phyloP scores from a whole-genome alignment of 2,888 invertebrate genomes.

The Adela reaumurella region DNA sequence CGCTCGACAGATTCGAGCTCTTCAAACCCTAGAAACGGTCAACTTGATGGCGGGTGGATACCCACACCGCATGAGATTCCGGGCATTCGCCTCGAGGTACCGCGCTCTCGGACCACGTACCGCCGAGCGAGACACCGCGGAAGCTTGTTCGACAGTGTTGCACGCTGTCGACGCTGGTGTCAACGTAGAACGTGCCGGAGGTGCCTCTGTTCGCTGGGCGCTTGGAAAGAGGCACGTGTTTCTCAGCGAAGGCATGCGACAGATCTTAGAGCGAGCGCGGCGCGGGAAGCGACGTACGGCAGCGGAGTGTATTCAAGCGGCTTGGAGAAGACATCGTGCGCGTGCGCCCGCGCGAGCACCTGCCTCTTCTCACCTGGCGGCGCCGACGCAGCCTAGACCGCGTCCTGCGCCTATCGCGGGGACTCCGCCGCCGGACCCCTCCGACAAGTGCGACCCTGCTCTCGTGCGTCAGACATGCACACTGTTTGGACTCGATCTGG shows the following conservation, averaged over 20 bases:
- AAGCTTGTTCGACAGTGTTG: conserved; percentile 70
- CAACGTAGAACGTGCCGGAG: conserved; percentile 73
- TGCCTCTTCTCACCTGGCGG: conserved; percentile 6
- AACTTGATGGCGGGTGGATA: conserved; percentile 94
- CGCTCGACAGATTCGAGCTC: conserved; percentile 82
- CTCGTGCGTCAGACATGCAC: conserved; percentile 89
- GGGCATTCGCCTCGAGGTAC: conserved; percentile 85
- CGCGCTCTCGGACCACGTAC: conserved; percentile 80
- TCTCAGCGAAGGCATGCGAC: conserved; percentile 88
- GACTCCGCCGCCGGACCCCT: conserved; percentile 80
- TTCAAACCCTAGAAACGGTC: conserved; percentile 90
- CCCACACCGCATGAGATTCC: conserved; percentile 93
- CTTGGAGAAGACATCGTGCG: conserved; percentile 79
- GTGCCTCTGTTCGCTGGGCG: conserved; percentile 69
- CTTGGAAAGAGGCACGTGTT: conserved; percentile 92
- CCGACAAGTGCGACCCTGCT: conserved; percentile 83
- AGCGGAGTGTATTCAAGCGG: conserved; percentile 78
- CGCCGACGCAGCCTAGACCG: conserved; percentile 60
- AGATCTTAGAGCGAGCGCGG: conserved; percentile 81
- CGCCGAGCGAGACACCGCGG: conserved; percentile 56
- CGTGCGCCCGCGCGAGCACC: conserved; percentile 23
- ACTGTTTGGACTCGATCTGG: conserved; percentile 84
- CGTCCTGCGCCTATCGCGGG: conserved; percentile 88
- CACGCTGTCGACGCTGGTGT: conserved; percentile 72
- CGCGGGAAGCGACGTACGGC: conserved; percentile 74